phyloP scores from a whole-genome alignment of 2,888 invertebrate species.

The Lithophane leautieri region DNA sequence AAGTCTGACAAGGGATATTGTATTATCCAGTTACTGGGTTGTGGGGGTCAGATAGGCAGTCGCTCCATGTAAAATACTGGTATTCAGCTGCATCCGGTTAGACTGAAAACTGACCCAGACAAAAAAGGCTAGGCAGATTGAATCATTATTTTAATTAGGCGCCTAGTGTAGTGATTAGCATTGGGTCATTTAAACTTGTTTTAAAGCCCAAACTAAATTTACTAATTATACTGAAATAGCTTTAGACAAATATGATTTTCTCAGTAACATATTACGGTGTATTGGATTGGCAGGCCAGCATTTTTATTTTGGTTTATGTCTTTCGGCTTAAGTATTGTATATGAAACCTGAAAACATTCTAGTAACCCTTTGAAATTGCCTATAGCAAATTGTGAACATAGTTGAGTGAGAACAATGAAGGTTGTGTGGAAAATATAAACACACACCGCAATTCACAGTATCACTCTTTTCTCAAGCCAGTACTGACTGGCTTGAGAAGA shows the following conservation, averaged over 20 bases:
- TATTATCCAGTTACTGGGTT: too few species aligned
- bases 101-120: too few species aligned
- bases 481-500: too few species aligned
- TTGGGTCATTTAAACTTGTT: neutral
- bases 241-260: neutral
- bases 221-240: neutral
- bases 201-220: neutral
- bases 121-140: too few species aligned
- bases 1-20: too few species aligned
- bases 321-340: neutral
- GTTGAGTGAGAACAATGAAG: slow-evolving; percentile 7
- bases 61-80: too few species aligned
- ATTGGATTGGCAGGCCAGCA: too few species aligned
- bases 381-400: neutral
- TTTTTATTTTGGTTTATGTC: neutral
- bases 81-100: too few species aligned
- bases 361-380: neutral
- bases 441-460: neutral
- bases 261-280: too few species aligned
- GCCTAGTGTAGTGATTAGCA: neutral
- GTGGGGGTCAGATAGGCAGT: too few species aligned
- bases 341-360: neutral
- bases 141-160: neutral
- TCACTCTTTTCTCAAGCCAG: neutral
- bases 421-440: neutral